Evolutionary conservation across 1,140 invertebrate species (phyloP).

Genomic region (Pectinophora gossypiella): DNA sequence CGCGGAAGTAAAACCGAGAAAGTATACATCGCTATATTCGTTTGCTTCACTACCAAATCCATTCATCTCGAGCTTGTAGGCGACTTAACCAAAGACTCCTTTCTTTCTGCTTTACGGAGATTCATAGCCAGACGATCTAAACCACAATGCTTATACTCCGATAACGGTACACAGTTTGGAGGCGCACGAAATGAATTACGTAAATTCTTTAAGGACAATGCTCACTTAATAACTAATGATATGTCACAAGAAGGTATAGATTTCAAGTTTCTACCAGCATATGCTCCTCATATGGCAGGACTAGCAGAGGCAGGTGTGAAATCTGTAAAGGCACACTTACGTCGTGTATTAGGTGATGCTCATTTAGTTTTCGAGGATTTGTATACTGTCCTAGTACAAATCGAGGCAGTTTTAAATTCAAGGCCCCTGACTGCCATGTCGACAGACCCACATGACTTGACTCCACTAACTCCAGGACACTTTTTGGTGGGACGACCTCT

Average conservation of each 20-base stretch:
- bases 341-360: conserved; percentile 11
- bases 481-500: conserved; percentile 27
- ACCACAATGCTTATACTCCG: conserved; percentile 24
- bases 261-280: conserved; percentile 6
- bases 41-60: conserved; percentile 47
- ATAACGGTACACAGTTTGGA: conserved; percentile 34
- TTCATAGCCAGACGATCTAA: conserved; percentile 30
- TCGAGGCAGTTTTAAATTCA: conserved; percentile 35
- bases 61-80: conserved; percentile 56
- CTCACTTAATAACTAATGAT: not conserved
- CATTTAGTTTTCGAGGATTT: conserved; percentile 31
- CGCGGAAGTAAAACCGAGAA: conserved; percentile 29
- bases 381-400: conserved; percentile 22
- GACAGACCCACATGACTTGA: conserved; percentile 20
- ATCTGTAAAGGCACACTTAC: conserved; percentile 20
- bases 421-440: conserved; percentile 8
- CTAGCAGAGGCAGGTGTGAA: conserved; percentile 27
- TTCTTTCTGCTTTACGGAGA: conserved; percentile 27
- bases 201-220: not conserved
- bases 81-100: conserved; percentile 35
- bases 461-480: conserved; percentile 29
- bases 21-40: conserved; percentile 45
- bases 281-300: conserved; percentile 18
- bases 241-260: not conserved
- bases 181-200: conserved; percentile 5